Percentiles rank a stretch among this genome's conserved stretches.
These are phyloP conservation scores for Trachelus stipa DNA, from an alignment of 2,888 invertebrate genomes.

Conservation along the genomic window DNA sequence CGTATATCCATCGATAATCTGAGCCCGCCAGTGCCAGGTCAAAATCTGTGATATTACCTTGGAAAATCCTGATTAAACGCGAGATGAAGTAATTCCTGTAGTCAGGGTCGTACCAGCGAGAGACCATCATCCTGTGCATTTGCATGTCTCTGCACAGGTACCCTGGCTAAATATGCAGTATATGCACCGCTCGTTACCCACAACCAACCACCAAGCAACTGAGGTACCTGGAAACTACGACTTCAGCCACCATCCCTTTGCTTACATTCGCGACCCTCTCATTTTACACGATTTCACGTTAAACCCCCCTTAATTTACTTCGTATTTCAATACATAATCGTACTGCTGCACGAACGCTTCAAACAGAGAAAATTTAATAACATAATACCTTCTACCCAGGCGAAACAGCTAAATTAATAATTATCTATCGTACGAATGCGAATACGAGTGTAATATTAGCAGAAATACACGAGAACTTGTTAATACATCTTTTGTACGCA, in stretches of 20 bases:
- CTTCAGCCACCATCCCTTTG: conserved; percentile 22
- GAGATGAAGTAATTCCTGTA: conserved; percentile 2
- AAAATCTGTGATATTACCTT: conserved; percentile 8
- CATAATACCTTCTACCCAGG: background rate
- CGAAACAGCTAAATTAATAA: background rate
- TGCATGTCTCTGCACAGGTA: conserved; percentile 43
- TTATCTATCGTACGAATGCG: background rate
- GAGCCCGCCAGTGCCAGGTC: background rate
- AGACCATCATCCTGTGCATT: conserved; percentile 23
- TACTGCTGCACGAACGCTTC: background rate
- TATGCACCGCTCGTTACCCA: conserved; percentile 49
- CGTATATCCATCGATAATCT: background rate
- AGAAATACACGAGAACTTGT: background rate
- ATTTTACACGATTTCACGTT: conserved; percentile 33
- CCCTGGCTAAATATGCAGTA: conserved; percentile 46
- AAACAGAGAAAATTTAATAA: background rate
- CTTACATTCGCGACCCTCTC: conserved; percentile 29
- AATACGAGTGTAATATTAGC: background rate
- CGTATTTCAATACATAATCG: conserved; percentile 3
- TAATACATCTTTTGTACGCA: background rate
- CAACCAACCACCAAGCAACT: conserved; percentile 41
- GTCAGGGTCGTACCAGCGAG: background rate
- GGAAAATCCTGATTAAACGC: conserved; percentile 8
- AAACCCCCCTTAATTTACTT: conserved; percentile 34
- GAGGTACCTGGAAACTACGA: conserved; percentile 33